Conservation (phyloP, 2,113 vertebrate species). For the Chlorodrepanis virens region DNA sequence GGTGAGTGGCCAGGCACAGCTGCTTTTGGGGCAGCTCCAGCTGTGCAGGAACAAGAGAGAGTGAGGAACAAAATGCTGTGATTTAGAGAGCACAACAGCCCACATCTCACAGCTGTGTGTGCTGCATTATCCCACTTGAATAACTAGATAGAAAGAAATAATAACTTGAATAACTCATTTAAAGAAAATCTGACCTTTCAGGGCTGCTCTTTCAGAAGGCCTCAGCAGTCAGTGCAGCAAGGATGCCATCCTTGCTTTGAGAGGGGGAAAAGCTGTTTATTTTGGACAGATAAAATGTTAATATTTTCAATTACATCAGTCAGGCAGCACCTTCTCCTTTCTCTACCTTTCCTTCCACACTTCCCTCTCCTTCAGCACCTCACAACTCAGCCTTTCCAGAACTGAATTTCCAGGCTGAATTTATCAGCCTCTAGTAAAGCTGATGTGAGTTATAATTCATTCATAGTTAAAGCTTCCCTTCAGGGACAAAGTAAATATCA, state of each 20-base stretch:
- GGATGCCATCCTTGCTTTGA: not conserved
- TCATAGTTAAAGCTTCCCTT: not conserved
- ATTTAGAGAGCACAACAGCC: not conserved
- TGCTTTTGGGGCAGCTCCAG: not conserved
- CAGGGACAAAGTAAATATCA: not conserved
- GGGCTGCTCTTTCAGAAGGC: not conserved
- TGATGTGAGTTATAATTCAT: not conserved
- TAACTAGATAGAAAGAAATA: no score
- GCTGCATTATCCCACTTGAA: not conserved
- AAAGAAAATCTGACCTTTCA: not conserved
- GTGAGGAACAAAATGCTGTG: not conserved
- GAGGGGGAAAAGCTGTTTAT: not conserved
- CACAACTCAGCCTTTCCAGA: not conserved
- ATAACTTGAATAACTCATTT: not conserved
- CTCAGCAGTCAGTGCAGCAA: not conserved
- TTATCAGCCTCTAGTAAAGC: not conserved
- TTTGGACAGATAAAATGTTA: not conserved
- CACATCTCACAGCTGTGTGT: not conserved
- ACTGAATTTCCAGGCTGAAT: not conserved
- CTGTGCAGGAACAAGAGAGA: not conserved
- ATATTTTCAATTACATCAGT: not conserved
- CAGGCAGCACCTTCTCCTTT: not conserved
- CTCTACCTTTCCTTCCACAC: not conserved
- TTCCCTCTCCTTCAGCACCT: not conserved
- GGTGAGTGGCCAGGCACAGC: not conserved